phyloP scores from a whole-genome alignment of 2,888 invertebrate genomes.

The Ypsolopha sequella region DNA sequence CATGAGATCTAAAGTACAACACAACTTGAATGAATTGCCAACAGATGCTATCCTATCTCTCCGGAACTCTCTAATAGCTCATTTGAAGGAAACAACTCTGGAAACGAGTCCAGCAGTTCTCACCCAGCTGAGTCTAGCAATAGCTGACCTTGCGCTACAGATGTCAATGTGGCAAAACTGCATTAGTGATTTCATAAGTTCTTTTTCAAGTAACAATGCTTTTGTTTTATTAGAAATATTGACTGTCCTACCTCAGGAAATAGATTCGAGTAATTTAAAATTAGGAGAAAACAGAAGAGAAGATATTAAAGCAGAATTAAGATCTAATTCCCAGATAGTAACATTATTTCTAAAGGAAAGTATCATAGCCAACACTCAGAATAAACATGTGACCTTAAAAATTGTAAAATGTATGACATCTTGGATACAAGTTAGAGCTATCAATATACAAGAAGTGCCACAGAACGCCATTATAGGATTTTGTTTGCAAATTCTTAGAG shows the following conservation, averaged over 20 bases:
- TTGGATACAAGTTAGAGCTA: conserved; percentile 89
- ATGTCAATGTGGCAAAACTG: conserved; percentile 95
- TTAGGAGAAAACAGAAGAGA: conserved; percentile 93
- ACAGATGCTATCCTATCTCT: conserved; percentile 85
- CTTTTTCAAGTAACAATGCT: conserved; percentile 77
- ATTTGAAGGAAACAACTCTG: conserved; percentile 84
- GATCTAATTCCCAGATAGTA: conserved; percentile 80
- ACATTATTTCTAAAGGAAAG: conserved; percentile 85
- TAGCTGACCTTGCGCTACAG: conserved; percentile 94
- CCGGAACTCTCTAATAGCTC: conserved; percentile 90
- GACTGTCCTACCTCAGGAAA: conserved; percentile 96
- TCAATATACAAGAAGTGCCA: conserved; percentile 80
- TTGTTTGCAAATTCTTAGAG: conserved; percentile 77
- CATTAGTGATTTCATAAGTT: conserved; percentile 84
- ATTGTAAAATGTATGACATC: conserved; percentile 90
- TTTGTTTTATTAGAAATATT: conserved; percentile 93
- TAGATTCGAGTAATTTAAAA: conserved; percentile 82
- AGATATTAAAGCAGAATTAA: conserved; percentile 85
- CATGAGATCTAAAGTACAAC: conserved; percentile 95
- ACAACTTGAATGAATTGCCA: conserved; percentile 92
- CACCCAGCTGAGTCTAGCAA: conserved; percentile 91
- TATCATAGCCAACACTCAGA: conserved; percentile 72
- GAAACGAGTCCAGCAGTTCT: conserved; percentile 88
- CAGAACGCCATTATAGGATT: conserved; percentile 80
- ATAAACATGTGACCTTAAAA: conserved; percentile 77